Evolutionary conservation across 2,113 vertebrate species (phyloP).

Genomic region (Bos taurus): ARS-UCD2.0 NC_037348.1:66009001-66009500

Average conservation of each 20-base stretch:
- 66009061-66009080: fast-evolving
- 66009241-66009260: fast-evolving
- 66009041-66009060: background rate
- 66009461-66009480: fast-evolving
- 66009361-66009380: background rate
- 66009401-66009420: background rate
- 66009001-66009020: background rate
- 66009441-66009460: background rate
- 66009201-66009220: background rate
- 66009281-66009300: fast-evolving
- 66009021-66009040: background rate
- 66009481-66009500: fast-evolving
- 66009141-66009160: fast-evolving
- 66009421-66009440: background rate
- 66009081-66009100: background rate
- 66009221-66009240: background rate
- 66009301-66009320: fast-evolving
- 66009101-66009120: background rate
- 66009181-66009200: background rate
- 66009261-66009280: background rate
- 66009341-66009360: fast-evolving
- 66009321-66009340: fast-evolving
- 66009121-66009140: fast-evolving
- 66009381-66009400: fast-evolving
- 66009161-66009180: background rate